phyloP scores from a whole-genome alignment of 2,888 invertebrate genomes.

The Dasypogon diadema region DNA sequence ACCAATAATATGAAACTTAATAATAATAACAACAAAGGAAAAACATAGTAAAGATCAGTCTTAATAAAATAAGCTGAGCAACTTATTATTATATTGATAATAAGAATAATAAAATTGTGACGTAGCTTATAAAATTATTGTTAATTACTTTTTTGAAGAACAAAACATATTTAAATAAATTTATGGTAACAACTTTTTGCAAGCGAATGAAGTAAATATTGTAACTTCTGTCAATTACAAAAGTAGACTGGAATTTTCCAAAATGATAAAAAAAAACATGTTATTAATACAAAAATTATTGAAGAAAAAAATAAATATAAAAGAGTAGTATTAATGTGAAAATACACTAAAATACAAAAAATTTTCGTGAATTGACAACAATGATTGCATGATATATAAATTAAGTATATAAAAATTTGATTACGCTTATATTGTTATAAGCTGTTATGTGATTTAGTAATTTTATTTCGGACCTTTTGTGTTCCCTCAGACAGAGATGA shows the following conservation, averaged over 20 bases:
- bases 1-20: slow-evolving; percentile 43
- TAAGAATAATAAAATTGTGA: not conserved
- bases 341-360: not conserved
- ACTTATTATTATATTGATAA: slow-evolving; percentile 1
- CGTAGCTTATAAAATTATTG: slow-evolving; percentile 29
- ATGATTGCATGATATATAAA: slow-evolving; percentile 9
- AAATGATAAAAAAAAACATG: slow-evolving; percentile 56
- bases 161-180: not conserved
- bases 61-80: not conserved
- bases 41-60: slow-evolving; percentile 6
- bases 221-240: slow-evolving; percentile 69
- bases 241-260: slow-evolving; percentile 68
- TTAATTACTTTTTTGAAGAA: slow-evolving; percentile 33
- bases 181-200: slow-evolving; percentile 8
- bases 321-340: slow-evolving; percentile 36
- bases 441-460: not conserved
- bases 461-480: not conserved
- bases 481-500: too few relatives aligned
- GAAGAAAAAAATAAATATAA: slow-evolving; percentile 51
- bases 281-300: slow-evolving; percentile 39
- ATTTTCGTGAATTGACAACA: slow-evolving; percentile 29
- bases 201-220: slow-evolving; percentile 59
- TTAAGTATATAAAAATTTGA: not conserved
- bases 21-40: slow-evolving; percentile 19
- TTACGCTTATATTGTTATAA: slow-evolving; percentile 25